phyloP scores from a whole-genome alignment of 2,113 vertebrate species.

The Lanius ludovicianus region DNA sequence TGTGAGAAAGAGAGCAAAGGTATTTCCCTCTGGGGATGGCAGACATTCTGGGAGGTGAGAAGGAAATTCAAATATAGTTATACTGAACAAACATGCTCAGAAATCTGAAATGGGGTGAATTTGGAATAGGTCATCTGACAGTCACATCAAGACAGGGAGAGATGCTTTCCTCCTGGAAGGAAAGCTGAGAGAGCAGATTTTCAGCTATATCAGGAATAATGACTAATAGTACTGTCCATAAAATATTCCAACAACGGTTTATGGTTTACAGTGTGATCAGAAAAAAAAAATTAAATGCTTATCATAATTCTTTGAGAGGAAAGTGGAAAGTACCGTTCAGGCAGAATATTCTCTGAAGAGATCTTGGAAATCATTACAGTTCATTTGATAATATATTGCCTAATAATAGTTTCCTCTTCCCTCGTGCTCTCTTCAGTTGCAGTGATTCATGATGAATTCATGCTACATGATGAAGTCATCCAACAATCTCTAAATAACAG shows the following conservation, averaged over 20 bases:
- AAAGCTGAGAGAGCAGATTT: neutral
- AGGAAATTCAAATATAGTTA: neutral
- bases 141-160: neutral
- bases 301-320: neutral
- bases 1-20: neutral
- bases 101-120: neutral
- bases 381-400: slow-evolving; percentile 47
- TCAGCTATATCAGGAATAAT: neutral
- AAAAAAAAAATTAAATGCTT: neutral
- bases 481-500: neutral
- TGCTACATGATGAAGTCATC: neutral
- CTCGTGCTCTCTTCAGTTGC: neutral
- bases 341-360: slow-evolving; percentile 23
- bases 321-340: neutral
- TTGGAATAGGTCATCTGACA: neutral
- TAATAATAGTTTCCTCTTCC: slow-evolving; percentile 40
- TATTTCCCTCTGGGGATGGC: neutral
- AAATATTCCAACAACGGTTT: neutral
- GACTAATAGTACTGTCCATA: neutral
- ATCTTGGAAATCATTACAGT: neutral
- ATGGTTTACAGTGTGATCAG: neutral
- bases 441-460: slow-evolving; percentile 40
- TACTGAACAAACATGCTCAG: accelerated
- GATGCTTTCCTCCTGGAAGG: neutral
- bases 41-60: neutral